Evolutionary conservation across 2,888 invertebrate genomes (phyloP).

Genomic region (Anaspis maculata): DNA sequence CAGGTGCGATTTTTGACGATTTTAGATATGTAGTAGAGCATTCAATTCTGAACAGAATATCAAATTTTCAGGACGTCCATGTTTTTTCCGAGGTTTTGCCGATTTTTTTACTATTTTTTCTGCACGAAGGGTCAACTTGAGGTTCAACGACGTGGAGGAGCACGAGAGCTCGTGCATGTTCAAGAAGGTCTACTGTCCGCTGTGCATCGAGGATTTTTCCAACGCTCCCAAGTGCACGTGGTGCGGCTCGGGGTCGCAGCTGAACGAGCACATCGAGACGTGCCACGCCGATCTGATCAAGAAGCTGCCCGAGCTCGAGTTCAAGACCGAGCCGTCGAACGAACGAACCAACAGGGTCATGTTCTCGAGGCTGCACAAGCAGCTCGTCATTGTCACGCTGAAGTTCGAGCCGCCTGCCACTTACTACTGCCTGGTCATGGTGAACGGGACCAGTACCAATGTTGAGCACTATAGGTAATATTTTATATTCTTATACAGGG

Average conservation of each 20-base stretch:
- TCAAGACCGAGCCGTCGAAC: too few species aligned
- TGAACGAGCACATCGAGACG: slow-evolving; percentile 6
- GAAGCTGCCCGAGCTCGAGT: slow-evolving; percentile 7
- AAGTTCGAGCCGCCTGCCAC: slow-evolving; percentile 3
- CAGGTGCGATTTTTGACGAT: too few species aligned
- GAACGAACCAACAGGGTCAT: slow-evolving; percentile 1
- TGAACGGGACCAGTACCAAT: slow-evolving; percentile 7
- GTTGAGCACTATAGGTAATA: slow-evolving; percentile 12
- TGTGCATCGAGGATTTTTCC: slow-evolving; percentile 1
- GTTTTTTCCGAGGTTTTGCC: too few species aligned
- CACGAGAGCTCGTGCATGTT: slow-evolving; percentile 8
- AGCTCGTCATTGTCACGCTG: slow-evolving; percentile 4
- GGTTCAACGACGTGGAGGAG: too few species aligned
- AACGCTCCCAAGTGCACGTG: slow-evolving; percentile 2
- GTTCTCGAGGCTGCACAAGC: slow-evolving; percentile 3
- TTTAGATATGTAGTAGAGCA: too few species aligned
- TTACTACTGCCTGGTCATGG: slow-evolving; percentile 8
- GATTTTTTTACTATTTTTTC: too few species aligned
- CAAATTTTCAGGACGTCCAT: too few species aligned
- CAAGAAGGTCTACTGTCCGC: slow-evolving; percentile 7
- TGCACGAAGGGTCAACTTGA: too few species aligned
- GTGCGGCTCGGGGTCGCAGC: slow-evolving; percentile 4
- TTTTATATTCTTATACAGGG: too few species aligned
- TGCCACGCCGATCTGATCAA: slow-evolving; percentile 5
- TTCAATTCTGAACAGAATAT: too few species aligned